Percentiles rank a stretch among this genome's conserved stretches.
Conservation (phyloP, 2,888 invertebrate species). For the Chrysolina oricalcia region DNA sequence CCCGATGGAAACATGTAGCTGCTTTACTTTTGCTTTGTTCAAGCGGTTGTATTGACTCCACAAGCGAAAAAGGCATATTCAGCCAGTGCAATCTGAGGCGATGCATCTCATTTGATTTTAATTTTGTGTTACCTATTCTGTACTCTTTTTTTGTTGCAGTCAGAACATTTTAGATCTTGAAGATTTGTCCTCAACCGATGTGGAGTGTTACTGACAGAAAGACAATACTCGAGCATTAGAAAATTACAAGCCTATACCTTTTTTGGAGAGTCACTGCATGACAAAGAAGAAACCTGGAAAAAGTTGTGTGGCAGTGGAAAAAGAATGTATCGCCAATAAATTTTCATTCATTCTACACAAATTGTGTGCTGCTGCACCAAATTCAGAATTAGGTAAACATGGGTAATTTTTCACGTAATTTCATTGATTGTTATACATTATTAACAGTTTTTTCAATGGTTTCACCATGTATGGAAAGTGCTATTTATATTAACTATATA, state of each 20-base stretch:
- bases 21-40: not conserved
- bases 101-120: not conserved
- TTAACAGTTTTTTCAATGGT: not conserved
- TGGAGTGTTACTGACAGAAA: not conserved
- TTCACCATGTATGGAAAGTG: not conserved
- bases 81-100: not conserved
- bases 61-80: not conserved
- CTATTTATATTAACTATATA: conserved; percentile 1
- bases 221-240: not conserved
- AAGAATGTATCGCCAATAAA: not conserved
- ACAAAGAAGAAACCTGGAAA: not conserved
- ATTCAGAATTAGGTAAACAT: not conserved
- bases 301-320: not conserved
- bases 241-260: not conserved
- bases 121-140: not conserved
- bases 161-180: not conserved
- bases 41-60: not conserved
- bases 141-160: not conserved
- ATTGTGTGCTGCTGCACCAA: not conserved
- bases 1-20: not conserved
- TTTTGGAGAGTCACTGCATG: not conserved
- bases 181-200: not conserved
- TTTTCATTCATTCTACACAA: not conserved
- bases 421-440: not conserved
- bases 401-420: not conserved